Base-by-base conservation (phyloP, 1,140 invertebrate species). In the Rhagoletis zephyria region DNA sequence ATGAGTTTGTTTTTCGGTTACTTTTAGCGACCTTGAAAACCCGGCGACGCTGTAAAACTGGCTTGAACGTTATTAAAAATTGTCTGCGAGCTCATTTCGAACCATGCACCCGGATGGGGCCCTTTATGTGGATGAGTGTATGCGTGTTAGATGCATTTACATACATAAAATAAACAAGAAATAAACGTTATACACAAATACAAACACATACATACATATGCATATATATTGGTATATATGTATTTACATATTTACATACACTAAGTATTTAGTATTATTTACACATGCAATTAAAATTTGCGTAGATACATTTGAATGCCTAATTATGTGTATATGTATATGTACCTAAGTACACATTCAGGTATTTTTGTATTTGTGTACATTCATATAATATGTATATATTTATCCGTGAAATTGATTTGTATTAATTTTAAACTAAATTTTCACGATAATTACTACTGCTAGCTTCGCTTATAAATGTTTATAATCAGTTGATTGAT, bases 141-240 rank as follows among this genome's bases (percentile, higher is more conserved):
- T 70, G 10, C 45, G 14, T 30, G 5, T 81, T 10, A 81, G 30
- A 81, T 56, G 48, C 74, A 81, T 81, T 81, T 81, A 81, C 74
- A 30, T 59, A 51, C 74, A 30, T 59, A 51, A 67, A 87, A 87
- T 45, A 87, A 87, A 86, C 59, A 59, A 85, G 16, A 64, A 48
- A 16, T 1, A 12, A 0, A 30, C 51, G 5, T 56, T 56, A 51
- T 19, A 59, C 16, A 81, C 48, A 59, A 56, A 59, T 56, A 12
- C 45, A 19, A 5, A 5, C 16, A 30, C 45, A 45, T 77, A 30
- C 30, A 30, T n/a, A 51, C 3, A 9, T 77, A n/a, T 77, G 7
- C 16, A 16, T n/a, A 16, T 30, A 30, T 30, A 30, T 30, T 30
- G 30, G 30, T 30, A 30, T 30, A 30, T 30, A 30, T 30, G 3